phyloP scores from a whole-genome alignment of 2,888 invertebrate species.

The Saturnia pavonia region DNA sequence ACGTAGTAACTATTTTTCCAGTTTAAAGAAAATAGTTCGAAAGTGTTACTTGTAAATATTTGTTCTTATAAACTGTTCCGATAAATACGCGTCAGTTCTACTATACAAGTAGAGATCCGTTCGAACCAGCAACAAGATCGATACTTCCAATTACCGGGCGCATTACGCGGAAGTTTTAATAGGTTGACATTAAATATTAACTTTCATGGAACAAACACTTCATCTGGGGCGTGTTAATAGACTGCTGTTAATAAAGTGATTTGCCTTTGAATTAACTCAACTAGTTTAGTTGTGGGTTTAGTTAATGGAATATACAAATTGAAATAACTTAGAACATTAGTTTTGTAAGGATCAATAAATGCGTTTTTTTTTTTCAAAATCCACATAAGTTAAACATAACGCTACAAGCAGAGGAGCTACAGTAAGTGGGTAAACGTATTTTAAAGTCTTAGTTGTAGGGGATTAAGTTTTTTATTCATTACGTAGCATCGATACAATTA shows the following conservation, averaged over 20 bases:
- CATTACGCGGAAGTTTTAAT: conserved; percentile 30
- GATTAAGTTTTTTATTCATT: too few species aligned
- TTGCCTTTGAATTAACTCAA: conserved; percentile 7
- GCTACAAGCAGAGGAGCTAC: background rate
- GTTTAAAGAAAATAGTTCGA: too few species aligned
- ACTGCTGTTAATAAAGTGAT: conserved; percentile 2
- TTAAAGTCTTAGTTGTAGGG: too few species aligned
- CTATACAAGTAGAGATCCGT: background rate
- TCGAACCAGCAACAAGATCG: background rate
- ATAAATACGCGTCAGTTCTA: too few species aligned
- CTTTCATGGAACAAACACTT: conserved; percentile 24
- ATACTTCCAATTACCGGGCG: conserved; percentile 2
- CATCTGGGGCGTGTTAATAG: conserved; percentile 10
- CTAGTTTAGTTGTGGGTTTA: conserved; percentile 2
- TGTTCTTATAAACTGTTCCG: too few species aligned
- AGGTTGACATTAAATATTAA: conserved; percentile 36
- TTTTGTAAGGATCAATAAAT: background rate
- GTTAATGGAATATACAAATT: background rate
- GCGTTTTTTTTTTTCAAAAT: too few species aligned
- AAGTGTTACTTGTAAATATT: too few species aligned
- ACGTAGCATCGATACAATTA: too few species aligned
- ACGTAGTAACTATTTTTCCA: too few species aligned
- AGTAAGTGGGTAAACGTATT: background rate
- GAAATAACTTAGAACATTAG: background rate
- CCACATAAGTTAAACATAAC: background rate